A percentile compares a stretch with the other conserved stretches of the same genome.
These are phyloP conservation scores for Drosophila meridiana DNA, from an alignment of 2,888 invertebrate species.

Conservation along the genomic window DNA sequence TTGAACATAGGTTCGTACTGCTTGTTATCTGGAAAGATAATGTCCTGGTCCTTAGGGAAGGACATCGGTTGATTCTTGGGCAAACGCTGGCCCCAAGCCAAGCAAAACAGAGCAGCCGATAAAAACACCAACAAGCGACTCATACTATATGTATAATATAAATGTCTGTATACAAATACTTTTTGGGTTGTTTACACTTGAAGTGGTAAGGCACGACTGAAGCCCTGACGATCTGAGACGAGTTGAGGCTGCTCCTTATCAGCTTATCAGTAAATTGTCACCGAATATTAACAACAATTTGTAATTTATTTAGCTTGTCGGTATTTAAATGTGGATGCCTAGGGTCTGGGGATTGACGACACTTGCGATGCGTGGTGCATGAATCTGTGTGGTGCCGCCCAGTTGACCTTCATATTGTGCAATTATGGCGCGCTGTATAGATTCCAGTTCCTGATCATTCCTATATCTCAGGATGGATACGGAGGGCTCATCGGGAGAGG, in stretches of 20 bases:
- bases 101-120: conserved; percentile 20
- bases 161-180: neutral
- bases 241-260: conserved; percentile 53
- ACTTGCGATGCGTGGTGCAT: conserved; percentile 59
- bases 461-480: conserved; percentile 71
- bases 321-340: conserved; percentile 57
- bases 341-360: conserved; percentile 63
- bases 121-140: conserved; percentile 29
- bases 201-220: conserved; percentile 59
- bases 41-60: conserved; percentile 61
- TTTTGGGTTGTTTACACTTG: conserved; percentile 38
- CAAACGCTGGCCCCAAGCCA: conserved; percentile 8
- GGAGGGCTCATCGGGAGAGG: conserved; percentile 51
- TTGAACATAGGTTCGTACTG: conserved; percentile 31
- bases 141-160: conserved; percentile 37
- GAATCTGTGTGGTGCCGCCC: conserved; percentile 76
- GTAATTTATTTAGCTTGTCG: conserved; percentile 51
- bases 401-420: conserved; percentile 77
- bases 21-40: conserved; percentile 44
- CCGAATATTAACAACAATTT: conserved; percentile 34
- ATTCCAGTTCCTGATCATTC: conserved; percentile 73
- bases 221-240: conserved; percentile 23
- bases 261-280: conserved; percentile 26
- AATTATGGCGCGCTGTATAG: conserved; percentile 72
- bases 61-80: neutral